Conservation (phyloP, 2,797 vertebrate species). For the Enteromius mattozi region DNA sequence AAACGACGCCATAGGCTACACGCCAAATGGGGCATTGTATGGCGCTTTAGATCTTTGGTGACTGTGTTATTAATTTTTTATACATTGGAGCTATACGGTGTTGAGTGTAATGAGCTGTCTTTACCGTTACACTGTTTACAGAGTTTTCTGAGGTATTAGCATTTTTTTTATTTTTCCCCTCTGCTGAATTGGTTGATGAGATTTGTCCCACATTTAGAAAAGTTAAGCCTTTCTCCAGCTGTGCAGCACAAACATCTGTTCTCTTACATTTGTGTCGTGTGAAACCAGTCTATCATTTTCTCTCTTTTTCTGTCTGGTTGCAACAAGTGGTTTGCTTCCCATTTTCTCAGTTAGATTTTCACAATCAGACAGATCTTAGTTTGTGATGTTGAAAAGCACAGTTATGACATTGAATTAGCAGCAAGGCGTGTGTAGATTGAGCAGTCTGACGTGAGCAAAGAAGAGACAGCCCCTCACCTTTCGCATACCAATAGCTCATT, state of each 20-base stretch:
- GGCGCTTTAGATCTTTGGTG: conserved; percentile 54
- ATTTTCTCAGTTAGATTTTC: not conserved
- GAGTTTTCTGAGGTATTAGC: conserved; percentile 36
- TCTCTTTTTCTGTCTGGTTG: conserved; percentile 31
- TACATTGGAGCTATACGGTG: conserved; percentile 35
- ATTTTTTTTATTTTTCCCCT: conserved; percentile 27
- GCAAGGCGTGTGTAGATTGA: conserved; percentile 62
- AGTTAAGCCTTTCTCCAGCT: conserved; percentile 55
- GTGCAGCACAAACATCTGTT: conserved; percentile 52
- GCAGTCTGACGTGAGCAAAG: conserved; percentile 54
- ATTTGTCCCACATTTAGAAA: conserved; percentile 45
- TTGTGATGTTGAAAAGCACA: conserved; percentile 8
- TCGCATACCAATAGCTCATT: conserved; percentile 72
- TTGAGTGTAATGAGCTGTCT: conserved; percentile 45
- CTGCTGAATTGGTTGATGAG: conserved; percentile 47
- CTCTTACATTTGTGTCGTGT: conserved; percentile 24
- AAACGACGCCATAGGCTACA: conserved; percentile 60
- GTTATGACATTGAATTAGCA: conserved; percentile 60
- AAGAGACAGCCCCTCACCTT: conserved; percentile 62
- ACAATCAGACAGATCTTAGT: not conserved
- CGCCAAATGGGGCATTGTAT: conserved; percentile 59
- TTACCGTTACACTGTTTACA: conserved; percentile 36
- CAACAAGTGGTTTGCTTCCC: conserved; percentile 34
- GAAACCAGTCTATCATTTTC: conserved; percentile 44
- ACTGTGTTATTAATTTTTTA: conserved; percentile 50